Base-by-base conservation (phyloP, 2,113 vertebrate genomes). In the Mobula hypostoma region DNA sequence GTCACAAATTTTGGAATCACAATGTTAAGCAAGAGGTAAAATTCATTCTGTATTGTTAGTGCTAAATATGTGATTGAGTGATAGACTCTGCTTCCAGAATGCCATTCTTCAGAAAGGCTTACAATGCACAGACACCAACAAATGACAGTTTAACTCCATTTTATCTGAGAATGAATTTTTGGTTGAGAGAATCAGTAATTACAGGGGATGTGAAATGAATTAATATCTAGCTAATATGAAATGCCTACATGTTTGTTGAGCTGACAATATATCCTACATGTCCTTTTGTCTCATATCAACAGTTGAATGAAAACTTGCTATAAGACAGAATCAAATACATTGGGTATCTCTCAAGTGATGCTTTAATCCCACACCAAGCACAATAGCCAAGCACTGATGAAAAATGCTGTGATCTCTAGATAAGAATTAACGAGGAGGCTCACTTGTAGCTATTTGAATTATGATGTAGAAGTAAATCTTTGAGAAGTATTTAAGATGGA, bases 401-500 rank as follows among this genome's bases (percentile, higher is more conserved):
- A 74, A 93, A 74, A 21, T 74, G 91, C 36, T 74, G 36, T 93
- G 90, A 93, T 93, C 70, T 74, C 72, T 21, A 74, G 40, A 29
- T 93, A 74, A 74, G 68, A 90, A 32, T 32, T 74, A 91, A 72
- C 61, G 68, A 27, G 63, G 68, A 70, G 36, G 32, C 91, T 93
- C 36, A 74, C 21, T 27, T 93, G 70, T 76, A 29, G 91, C 91
- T 93, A 40, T 74, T 93, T 72, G 91, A 40, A 48, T 48, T 48
- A 93, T 74, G 27, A 93, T 29, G 40, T 93, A 74, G 91, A 93
- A 74, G 91, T 40, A 74, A 93, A 76, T 93, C 40, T 27, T 56
- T 93, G 70, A 74, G 68, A 93, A 74, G 91, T 40, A 76, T 76
- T 93, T 93, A 74, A 93, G 91, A 68, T 93, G 63, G 91, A 93